These are phyloP conservation scores for Cettia cetti DNA, from an alignment of 2,113 vertebrate genomes.

Conservation along the genomic window DNA sequence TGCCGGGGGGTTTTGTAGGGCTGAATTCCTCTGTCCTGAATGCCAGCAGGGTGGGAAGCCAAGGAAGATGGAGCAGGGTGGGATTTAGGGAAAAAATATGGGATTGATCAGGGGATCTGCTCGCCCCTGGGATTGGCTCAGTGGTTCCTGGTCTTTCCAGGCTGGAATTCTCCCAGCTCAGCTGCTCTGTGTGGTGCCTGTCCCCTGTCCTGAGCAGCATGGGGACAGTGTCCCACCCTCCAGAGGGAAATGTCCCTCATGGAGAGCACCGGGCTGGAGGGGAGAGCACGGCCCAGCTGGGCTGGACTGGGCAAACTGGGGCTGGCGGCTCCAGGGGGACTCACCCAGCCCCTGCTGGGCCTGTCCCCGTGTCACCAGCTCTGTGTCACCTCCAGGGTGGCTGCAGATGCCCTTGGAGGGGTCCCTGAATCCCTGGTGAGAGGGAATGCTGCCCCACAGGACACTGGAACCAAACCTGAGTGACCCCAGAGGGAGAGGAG, in stretches of 20 bases:
- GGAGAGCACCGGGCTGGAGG: background rate
- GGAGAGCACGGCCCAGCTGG: too few species aligned
- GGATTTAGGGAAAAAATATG: background rate
- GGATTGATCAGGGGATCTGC: background rate
- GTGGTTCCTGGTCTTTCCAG: background rate
- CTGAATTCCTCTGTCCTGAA: background rate
- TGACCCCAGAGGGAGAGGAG: too few species aligned
- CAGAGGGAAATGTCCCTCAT: background rate
- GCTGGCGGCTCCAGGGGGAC: too few species aligned
- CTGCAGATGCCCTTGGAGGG: too few species aligned
- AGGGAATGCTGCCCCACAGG: too few species aligned
- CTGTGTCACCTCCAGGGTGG: too few species aligned
- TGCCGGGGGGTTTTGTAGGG: background rate
- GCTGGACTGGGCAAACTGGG: too few species aligned
- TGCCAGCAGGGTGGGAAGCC: background rate
- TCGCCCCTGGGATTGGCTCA: background rate
- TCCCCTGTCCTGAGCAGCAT: background rate
- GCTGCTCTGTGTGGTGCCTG: background rate
- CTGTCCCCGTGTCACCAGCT: too few species aligned
- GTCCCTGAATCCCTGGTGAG: too few species aligned
- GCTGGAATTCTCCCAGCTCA: background rate
- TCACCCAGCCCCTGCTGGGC: too few species aligned
- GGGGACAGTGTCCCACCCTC: background rate
- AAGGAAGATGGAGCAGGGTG: background rate
- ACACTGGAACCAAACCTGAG: too few species aligned